phyloP scores from a whole-genome alignment of 2,888 invertebrate genomes.

The Lepidochitona cinerea region DNA sequence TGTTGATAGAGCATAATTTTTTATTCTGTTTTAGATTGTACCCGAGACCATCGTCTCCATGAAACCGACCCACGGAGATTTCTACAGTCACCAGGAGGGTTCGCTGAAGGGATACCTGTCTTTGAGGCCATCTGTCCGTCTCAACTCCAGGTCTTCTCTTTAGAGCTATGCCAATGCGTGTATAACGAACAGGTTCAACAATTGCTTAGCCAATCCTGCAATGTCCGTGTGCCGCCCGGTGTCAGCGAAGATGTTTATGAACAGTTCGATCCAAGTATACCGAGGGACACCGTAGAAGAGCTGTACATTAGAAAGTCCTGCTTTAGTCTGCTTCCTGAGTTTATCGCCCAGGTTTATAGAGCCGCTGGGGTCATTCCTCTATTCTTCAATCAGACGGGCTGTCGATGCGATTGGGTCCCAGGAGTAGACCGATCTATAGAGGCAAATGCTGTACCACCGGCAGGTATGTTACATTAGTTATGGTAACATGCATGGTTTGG shows the following conservation, averaged over 20 bases:
- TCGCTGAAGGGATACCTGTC: not conserved
- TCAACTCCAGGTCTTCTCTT: not conserved
- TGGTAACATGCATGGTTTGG: too few relatives aligned
- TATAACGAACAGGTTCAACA: not conserved
- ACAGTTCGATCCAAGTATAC: not conserved
- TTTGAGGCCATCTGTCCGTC: not conserved
- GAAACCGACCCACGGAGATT: not conserved
- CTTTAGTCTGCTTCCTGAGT: not conserved
- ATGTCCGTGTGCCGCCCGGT: not conserved
- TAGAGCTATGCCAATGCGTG: not conserved
- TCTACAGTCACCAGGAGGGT: not conserved
- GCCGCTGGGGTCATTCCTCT: not conserved
- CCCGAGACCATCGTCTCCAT: not conserved
- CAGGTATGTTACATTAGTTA: too few relatives aligned
- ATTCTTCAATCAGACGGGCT: not conserved
- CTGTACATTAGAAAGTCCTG: not conserved
- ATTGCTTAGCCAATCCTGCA: not conserved
- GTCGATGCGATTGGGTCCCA: not conserved
- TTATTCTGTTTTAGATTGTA: not conserved
- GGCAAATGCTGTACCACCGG: too few relatives aligned
- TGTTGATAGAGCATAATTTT: too few relatives aligned
- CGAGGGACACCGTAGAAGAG: not conserved
- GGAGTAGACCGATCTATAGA: too few relatives aligned
- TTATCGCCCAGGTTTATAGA: not conserved
- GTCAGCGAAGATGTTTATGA: not conserved